A percentile compares a stretch with the other conserved stretches of the same genome.
phyloP scores from a whole-genome alignment of 2,888 invertebrate species.

The Volucella inflata region DNA sequence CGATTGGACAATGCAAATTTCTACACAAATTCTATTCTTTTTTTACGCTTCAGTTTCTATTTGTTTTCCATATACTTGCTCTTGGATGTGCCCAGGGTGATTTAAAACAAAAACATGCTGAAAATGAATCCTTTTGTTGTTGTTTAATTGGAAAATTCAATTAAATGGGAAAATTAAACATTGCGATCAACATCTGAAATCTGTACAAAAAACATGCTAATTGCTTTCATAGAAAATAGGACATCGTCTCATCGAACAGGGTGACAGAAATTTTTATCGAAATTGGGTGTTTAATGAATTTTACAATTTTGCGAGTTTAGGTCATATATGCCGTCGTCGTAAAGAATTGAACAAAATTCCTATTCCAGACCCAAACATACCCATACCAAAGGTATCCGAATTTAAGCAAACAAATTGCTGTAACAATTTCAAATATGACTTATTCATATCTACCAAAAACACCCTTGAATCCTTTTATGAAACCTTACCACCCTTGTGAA shows the following conservation, averaged over 20 bases:
- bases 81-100: conserved; percentile 14
- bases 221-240: not conserved
- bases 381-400: too few species aligned
- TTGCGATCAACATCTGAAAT: not conserved
- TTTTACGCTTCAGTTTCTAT: not conserved
- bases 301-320: too few species aligned
- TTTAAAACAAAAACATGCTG: conserved; percentile 4
- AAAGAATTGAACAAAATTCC: too few species aligned
- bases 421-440: too few species aligned
- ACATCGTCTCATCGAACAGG: not conserved
- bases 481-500: too few species aligned
- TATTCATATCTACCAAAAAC: too few species aligned
- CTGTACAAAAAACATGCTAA: not conserved
- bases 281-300: too few species aligned
- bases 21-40: not conserved
- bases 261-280: too few species aligned
- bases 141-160: conserved; percentile 44
- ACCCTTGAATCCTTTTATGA: too few species aligned
- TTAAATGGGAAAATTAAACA: conserved; percentile 26
- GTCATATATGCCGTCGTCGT: too few species aligned
- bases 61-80: not conserved
- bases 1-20: conserved; percentile 9
- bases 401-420: too few species aligned
- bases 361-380: too few species aligned
- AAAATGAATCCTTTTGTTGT: conserved; percentile 24